phyloP scores from a whole-genome alignment of 1,140 invertebrate genomes.

The Batillaria attramentaria region DNA sequence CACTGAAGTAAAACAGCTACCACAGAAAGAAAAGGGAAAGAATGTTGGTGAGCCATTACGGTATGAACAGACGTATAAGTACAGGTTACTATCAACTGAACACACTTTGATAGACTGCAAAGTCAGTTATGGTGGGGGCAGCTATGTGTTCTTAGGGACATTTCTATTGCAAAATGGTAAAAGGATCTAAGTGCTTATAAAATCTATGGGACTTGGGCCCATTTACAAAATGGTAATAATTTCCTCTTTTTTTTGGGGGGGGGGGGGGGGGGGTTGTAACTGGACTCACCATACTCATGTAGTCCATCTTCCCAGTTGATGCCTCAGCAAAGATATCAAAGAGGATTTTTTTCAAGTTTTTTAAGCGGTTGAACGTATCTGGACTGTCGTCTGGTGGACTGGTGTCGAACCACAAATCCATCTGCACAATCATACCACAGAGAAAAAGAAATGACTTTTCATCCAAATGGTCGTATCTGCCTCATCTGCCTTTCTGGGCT shows the following conservation, averaged over 20 bases:
- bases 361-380: constrained; percentile 51
- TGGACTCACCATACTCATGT: constrained; percentile 61
- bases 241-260: not conserved
- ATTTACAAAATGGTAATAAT: not conserved
- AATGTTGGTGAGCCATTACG: too few species aligned
- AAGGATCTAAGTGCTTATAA: too few species aligned
- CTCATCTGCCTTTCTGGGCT: too few species aligned
- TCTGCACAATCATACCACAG: too few species aligned
- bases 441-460: too few species aligned
- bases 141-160: not conserved
- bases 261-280: too few species aligned
- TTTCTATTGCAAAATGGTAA: too few species aligned
- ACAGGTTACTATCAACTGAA: too few species aligned
- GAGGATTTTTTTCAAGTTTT: constrained; percentile 56
- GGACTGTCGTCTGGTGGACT: not conserved
- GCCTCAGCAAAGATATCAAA: constrained; percentile 69
- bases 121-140: too few species aligned
- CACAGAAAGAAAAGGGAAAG: not conserved
- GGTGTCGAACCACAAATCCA: constrained; percentile 8
- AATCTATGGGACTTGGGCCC: too few species aligned
- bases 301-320: constrained; percentile 57
- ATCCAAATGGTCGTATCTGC: too few species aligned
- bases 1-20: constrained; percentile 69
- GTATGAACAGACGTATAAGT: not conserved
- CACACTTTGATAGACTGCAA: too few species aligned